phyloP scores from a whole-genome alignment of 2,797 vertebrate genomes.

The Urophycis tenuis region DNA sequence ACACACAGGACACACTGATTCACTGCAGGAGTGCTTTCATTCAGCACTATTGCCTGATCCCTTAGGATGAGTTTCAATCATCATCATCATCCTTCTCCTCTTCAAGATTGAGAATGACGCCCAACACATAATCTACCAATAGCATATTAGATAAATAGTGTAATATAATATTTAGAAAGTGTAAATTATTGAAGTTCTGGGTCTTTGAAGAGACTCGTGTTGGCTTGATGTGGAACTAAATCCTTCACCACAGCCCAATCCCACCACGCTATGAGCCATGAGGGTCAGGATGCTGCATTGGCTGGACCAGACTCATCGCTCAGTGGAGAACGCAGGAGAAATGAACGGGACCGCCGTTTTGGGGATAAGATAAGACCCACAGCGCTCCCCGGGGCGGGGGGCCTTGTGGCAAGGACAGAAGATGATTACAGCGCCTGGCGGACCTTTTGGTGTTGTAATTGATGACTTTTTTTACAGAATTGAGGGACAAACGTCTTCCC shows the following conservation, averaged over 20 bases:
- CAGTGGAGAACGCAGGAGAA: background rate
- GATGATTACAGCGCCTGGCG: background rate
- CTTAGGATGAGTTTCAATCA: background rate
- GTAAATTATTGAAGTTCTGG: background rate
- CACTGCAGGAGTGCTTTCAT: background rate
- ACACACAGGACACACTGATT: background rate
- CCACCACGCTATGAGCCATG: background rate
- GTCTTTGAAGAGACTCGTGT: background rate
- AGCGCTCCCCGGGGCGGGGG: constrained; percentile 13
- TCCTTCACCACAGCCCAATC: background rate
- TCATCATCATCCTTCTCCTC: background rate
- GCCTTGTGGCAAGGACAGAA: constrained; percentile 13
- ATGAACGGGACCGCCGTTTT: constrained; percentile 1
- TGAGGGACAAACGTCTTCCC: background rate
- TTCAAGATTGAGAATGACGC: background rate
- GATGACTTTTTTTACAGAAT: background rate
- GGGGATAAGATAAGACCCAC: constrained; percentile 11
- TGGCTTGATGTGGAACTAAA: background rate
- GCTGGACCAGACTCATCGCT: background rate
- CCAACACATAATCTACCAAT: background rate
- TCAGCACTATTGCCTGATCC: background rate
- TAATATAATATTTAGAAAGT: background rate
- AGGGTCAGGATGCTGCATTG: background rate
- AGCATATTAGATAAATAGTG: background rate
- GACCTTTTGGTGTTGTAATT: background rate